Base-by-base conservation (phyloP, 1,140 invertebrate species). In the Ephestia elutella region DNA sequence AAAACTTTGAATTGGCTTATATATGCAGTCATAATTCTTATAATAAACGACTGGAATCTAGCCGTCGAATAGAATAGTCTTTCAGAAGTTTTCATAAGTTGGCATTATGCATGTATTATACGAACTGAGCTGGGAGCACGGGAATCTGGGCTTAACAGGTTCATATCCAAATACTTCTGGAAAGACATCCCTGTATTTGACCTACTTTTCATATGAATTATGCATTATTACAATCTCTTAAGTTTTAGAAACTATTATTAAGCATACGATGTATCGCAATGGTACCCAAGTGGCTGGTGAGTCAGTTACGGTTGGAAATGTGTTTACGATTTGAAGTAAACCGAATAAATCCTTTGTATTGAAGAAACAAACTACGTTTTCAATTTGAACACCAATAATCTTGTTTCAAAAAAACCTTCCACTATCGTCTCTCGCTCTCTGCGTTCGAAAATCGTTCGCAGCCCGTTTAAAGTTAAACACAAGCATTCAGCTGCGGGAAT, bases 81-180 rank as follows among this genome's bases (percentile, higher is more conserved):
- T 61, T 25, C 57, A 63, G 57, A 80, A 80, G 59, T 79, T 82
- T 72, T 63, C 60, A 65, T 59, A 66, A 70, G 63, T 60, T 66
- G 65, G 61, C 55, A 65, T 57, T 70, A 72, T 78, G 67, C 38
- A 44, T 17, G 38, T 44, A 44, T 44, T 44, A 44, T 44, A 32
- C 9, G 38, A 44, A 44, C 38, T 44, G 38, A 44, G 38, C 38
- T 5, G 10, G 38, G 15, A 44, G 38, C 38, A 10, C 13, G 38
- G 15, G 38, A 44, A 44, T 44, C 38, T 44, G 38, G n/a, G 38
- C 13, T 44, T 44, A 15, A 15, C 38, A 15, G 38, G 38, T 44
- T 44, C 38, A 44, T 44, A 44, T 32, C 30, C 38, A 44, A 44
- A 44, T 44, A 44, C 38, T 44, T 17, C 13, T 44, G 5, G 10